Conservation (phyloP, 1,140 invertebrate species). For the Monochamus saltuarius region DNA sequence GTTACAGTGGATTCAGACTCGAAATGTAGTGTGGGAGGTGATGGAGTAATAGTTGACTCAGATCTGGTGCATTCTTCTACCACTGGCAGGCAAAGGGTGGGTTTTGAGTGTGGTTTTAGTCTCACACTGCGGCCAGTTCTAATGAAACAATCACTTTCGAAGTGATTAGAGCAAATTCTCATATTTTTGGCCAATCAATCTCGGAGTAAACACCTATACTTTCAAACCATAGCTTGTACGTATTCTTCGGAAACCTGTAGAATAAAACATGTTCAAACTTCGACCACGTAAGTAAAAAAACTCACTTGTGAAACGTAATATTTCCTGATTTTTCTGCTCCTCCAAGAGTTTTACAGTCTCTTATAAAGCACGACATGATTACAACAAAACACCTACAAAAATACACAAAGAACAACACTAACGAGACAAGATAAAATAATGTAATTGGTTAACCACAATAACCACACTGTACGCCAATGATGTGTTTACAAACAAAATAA, state of each 20-base stretch:
- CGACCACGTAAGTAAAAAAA: background rate
- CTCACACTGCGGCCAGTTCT: background rate
- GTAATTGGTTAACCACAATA: too few species aligned
- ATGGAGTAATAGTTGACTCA: too few species aligned
- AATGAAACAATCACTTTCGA: conserved; percentile 2
- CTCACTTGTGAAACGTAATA: background rate
- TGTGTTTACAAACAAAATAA: too few species aligned
- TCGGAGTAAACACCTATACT: conserved; percentile 7
- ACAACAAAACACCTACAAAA: too few species aligned
- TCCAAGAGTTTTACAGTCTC: conserved; percentile 8
- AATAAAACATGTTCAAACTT: conserved; percentile 3
- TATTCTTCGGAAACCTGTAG: conserved; percentile 11
- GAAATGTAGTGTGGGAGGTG: too few species aligned
- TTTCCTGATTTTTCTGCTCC: background rate
- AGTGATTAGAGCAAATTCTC: conserved; percentile 4
- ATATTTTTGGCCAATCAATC: background rate
- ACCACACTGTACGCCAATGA: too few species aligned
- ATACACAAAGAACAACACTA: too few species aligned
- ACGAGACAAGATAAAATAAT: too few species aligned
- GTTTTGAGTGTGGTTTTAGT: conserved; percentile 6
- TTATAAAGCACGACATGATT: background rate
- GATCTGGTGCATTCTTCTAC: too few species aligned
- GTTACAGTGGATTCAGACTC: too few species aligned
- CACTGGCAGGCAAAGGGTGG: too few species aligned
- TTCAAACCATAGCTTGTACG: conserved; percentile 9